Conservation (phyloP, 2,888 invertebrate genomes). For the Cataglyphis albicans region DNA sequence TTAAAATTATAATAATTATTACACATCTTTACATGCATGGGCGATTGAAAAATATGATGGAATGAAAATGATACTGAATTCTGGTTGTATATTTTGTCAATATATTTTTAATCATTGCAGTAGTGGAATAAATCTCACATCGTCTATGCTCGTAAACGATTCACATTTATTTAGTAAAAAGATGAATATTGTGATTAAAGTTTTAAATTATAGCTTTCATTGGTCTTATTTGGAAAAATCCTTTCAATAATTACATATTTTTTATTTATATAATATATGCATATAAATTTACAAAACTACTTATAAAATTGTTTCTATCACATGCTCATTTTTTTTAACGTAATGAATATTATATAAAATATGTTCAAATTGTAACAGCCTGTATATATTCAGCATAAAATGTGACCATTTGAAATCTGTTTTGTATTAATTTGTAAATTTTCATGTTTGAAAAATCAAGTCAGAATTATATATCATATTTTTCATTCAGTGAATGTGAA, state of each 20-base stretch:
- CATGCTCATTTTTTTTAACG: constrained; percentile 2
- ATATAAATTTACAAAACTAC: constrained; percentile 1
- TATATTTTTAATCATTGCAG: not conserved
- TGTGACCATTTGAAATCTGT: not conserved
- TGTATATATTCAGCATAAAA: not conserved
- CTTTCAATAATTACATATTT: constrained; percentile 1
- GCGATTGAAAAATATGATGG: not conserved
- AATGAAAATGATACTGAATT: not conserved
- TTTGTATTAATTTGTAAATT: not conserved
- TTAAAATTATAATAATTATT: not conserved
- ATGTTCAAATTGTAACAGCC: constrained; percentile 6
- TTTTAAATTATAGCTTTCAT: not conserved
- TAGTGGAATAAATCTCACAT: not conserved
- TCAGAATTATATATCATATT: constrained; percentile 2
- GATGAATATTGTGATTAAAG: not conserved
- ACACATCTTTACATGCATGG: not conserved
- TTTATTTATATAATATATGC: constrained; percentile 10
- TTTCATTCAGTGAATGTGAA: not conserved
- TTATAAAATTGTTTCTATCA: constrained; percentile 31
- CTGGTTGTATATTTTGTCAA: not conserved
- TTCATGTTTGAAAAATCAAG: not conserved
- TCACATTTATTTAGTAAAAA: not conserved
- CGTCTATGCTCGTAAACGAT: not conserved
- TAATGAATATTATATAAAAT: constrained; percentile 1
- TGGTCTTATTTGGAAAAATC: not conserved